These are phyloP conservation scores for Spodoptera exigua DNA, from an alignment of 2,888 invertebrate genomes.

Conservation along the genomic window DNA sequence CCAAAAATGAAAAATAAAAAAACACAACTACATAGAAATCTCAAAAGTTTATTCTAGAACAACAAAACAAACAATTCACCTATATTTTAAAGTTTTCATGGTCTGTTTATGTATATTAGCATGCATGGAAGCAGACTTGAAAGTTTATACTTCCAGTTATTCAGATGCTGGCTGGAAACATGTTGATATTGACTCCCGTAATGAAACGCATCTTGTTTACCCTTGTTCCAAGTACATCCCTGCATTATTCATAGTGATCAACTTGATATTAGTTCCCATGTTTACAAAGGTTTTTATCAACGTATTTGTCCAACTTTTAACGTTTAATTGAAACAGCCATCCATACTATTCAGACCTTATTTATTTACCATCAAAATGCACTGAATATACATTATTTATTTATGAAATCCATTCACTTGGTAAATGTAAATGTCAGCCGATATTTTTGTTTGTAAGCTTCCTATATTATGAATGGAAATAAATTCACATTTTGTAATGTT, in stretches of 20 bases:
- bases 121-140: slow-evolving; percentile 17
- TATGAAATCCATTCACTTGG: slow-evolving; percentile 23
- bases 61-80: slow-evolving; percentile 8
- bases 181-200: slow-evolving; percentile 33
- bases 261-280: slow-evolving; percentile 26
- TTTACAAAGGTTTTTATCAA: slow-evolving; percentile 38
- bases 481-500: slow-evolving; percentile 1
- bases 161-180: slow-evolving; percentile 19
- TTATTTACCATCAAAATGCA: slow-evolving; percentile 52
- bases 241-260: slow-evolving; percentile 18
- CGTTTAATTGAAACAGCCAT: slow-evolving; percentile 57
- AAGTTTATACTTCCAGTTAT: slow-evolving; percentile 1
- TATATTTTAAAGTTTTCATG: slow-evolving; percentile 22
- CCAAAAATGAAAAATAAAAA: slow-evolving; percentile 30
- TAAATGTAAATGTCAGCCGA: slow-evolving; percentile 26
- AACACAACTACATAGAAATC: neutral
- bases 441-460: slow-evolving; percentile 10
- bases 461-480: slow-evolving; percentile 8
- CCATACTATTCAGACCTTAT: slow-evolving; percentile 29
- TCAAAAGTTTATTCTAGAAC: slow-evolving; percentile 7
- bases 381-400: slow-evolving; percentile 38
- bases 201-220: slow-evolving; percentile 28
- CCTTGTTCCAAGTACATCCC: neutral
- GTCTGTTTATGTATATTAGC: slow-evolving; percentile 36
- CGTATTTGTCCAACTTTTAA: slow-evolving; percentile 36